Evolutionary conservation across 2,113 vertebrate species (phyloP).

Genomic region (Panthera tigris): DNA sequence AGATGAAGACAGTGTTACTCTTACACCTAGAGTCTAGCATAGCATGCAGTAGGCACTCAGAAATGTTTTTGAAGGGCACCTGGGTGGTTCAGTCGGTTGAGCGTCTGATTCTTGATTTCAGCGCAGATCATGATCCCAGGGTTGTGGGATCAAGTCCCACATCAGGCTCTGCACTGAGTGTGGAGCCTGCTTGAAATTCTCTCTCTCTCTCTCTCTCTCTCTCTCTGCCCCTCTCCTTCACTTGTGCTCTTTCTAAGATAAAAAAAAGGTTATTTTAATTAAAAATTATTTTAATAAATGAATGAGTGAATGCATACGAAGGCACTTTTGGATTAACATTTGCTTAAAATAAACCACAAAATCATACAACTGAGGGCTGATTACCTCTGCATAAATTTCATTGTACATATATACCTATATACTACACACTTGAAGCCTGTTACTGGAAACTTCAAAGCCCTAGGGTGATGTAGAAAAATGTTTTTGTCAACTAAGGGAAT

Average conservation of each 20-base stretch:
- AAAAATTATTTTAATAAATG: neutral
- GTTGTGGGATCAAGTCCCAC: too few relatives aligned
- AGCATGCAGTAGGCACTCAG: neutral
- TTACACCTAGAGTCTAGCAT: neutral
- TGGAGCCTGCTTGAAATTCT: too few relatives aligned
- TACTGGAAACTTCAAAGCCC: neutral
- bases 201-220: too few relatives aligned
- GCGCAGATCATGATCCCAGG: too few relatives aligned
- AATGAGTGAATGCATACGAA: neutral
- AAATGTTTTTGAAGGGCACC: neutral
- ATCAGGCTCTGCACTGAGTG: too few relatives aligned
- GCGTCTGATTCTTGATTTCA: too few relatives aligned
- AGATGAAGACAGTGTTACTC: neutral
- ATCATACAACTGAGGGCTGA: neutral
- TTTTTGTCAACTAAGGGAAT: neutral
- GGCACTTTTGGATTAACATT: neutral
- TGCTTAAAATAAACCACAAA: neutral
- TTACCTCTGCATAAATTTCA: neutral
- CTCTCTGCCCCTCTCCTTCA: too few relatives aligned
- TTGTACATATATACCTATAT: neutral
- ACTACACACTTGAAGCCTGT: neutral
- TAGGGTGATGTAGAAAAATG: neutral
- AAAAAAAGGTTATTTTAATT: too few relatives aligned
- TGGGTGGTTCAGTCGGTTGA: too few relatives aligned
- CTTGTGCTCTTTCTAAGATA: too few relatives aligned